Conservation (phyloP, 2,797 vertebrate species). For the Hydrophis major region DNA sequence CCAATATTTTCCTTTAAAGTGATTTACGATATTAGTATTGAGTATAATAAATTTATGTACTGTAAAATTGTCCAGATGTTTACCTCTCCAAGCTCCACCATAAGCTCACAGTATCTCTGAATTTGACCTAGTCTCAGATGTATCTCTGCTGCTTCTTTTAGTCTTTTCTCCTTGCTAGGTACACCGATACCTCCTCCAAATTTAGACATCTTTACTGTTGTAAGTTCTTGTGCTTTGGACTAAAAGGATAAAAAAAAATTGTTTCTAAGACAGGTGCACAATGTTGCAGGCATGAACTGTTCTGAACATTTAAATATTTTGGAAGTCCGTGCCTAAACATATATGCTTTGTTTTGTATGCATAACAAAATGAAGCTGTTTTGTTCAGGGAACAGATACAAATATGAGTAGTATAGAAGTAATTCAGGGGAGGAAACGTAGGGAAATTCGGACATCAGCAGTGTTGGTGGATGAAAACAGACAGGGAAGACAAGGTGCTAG, state of each 20-base stretch:
- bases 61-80: constrained; percentile 16
- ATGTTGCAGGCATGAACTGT: not conserved
- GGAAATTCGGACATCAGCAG: not conserved
- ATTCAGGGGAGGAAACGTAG: not conserved
- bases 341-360: not conserved
- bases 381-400: not conserved
- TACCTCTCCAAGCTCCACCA: constrained; percentile 98
- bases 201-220: constrained; percentile 96
- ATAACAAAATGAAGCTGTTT: not conserved
- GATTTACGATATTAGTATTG: not conserved
- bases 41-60: not conserved
- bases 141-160: constrained; percentile 94
- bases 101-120: constrained; percentile 95
- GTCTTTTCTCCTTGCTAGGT: constrained; percentile 90
- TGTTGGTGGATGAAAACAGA: not conserved
- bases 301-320: not conserved
- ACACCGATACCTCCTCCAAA: constrained; percentile 93
- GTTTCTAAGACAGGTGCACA: not conserved
- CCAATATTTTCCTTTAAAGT: not conserved
- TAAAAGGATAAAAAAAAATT: constrained; percentile 49
- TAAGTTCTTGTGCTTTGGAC: constrained; percentile 96
- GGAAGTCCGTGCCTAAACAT: not conserved
- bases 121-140: constrained; percentile 92
- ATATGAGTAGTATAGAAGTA: not conserved
- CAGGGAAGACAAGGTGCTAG: not conserved